Evolutionary conservation across 1,140 invertebrate genomes (phyloP).

Genomic region (Phymastichus coffea): DNA sequence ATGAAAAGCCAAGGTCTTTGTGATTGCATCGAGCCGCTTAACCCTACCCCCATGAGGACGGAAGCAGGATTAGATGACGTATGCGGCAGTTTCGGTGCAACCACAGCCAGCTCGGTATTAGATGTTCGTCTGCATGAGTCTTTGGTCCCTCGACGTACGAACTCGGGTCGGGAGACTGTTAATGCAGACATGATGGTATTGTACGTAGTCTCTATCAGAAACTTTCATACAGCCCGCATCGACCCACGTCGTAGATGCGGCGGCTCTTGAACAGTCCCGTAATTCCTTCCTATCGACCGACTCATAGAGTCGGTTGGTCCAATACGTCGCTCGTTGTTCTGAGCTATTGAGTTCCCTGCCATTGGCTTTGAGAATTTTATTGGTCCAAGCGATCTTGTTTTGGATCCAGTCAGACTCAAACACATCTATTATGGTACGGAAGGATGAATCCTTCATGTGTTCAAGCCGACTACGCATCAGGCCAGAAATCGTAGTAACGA

Average conservation of each 20-base stretch:
- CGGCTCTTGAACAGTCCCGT: not conserved
- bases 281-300: conserved; percentile 1
- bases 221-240: not conserved
- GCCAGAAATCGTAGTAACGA: not conserved
- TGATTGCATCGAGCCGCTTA: conserved; percentile 38
- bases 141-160: not conserved
- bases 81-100: conserved; percentile 41
- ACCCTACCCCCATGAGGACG: conserved; percentile 44
- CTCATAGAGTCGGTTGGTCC: not conserved
- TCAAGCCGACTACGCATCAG: not conserved
- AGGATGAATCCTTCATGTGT: not conserved
- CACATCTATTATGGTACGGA: not conserved
- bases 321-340: not conserved
- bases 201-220: conserved; percentile 26
- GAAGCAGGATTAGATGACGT: conserved; percentile 45
- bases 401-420: not conserved
- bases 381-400: not conserved
- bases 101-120: conserved; percentile 42
- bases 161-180: conserved; percentile 7
- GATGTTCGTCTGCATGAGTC: conserved; percentile 12
- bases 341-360: not conserved
- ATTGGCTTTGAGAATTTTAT: not conserved
- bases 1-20: not conserved
- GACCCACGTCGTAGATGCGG: not conserved
- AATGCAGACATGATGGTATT: conserved; percentile 17